Base-by-base conservation (phyloP, 2,113 vertebrate species). In the Acanthisitta chloris region DNA sequence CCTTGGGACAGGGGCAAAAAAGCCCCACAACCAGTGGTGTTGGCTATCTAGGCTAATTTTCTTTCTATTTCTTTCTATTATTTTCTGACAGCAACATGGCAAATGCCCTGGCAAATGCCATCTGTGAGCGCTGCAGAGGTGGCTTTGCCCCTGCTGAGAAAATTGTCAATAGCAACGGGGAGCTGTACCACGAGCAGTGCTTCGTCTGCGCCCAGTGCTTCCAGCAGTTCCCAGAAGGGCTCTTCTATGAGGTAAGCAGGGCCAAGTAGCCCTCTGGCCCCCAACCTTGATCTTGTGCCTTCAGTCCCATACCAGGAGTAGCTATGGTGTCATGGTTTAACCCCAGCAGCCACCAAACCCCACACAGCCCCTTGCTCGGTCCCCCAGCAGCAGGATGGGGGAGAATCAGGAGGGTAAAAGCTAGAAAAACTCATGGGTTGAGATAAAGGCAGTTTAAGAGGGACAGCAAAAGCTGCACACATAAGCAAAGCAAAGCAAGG, bases 171-270 rank as follows among this genome's bases (percentile, higher is more conserved):
- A 99, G 99, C 78, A 99, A 99, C 0, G 99, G 99, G 0, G 99
- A 99, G 83, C 98, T 99, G 72, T 99, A 99, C 97, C 99, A 99
- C 0, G 99, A 99, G 94, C 99, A 99, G 96, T 99, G 99, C 95
- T 99, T 99, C 0, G 99, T 99, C 74, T 99, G 99, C 0, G 99
- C 99, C 11, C 99, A 99, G 97, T 99, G 99, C 96, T 99, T 99
- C 88, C 99, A 99, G 94, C 99, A 99, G 97, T 99, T 99, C 93
- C 99, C 99, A 0, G 99, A 99, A 57, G 99, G 99, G 25, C 98
- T 99, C 76, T 99, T 99, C 98, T 99, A 99, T 3, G 99, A 99
- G 99, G 99, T 99, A 81, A 96, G 98, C 10, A 0, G 19, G 12
- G 9, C 83, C 71, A 12, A 42, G 54, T 11, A 11, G 6, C 21